These are phyloP conservation scores for Datnioides undecimradiatus DNA, from an alignment of 2,113 vertebrate genomes.

Conservation along the genomic window DNA sequence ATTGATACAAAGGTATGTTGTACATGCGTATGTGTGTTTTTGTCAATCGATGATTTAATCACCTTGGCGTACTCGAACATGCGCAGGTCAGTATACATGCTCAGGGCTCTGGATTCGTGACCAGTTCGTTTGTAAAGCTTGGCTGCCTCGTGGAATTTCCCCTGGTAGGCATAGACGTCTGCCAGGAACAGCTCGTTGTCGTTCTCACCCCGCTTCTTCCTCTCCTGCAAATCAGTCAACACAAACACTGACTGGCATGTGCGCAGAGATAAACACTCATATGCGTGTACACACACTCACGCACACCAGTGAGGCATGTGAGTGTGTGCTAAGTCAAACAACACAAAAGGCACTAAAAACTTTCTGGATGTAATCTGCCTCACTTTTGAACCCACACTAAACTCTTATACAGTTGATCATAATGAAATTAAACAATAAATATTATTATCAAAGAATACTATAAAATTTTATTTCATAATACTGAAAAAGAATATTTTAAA, in stretches of 20 bases:
- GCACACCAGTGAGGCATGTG: constrained; percentile 5
- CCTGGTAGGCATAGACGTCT: constrained; percentile 95
- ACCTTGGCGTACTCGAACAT: constrained; percentile 99
- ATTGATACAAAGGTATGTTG: constrained; percentile 32
- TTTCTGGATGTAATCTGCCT: neutral
- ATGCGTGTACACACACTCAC: constrained; percentile 18
- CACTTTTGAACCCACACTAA: constrained; percentile 5
- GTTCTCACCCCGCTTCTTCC: constrained; percentile 94
- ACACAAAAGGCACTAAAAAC: neutral
- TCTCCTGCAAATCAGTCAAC: constrained; percentile 88
- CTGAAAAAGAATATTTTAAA: constrained; percentile 26
- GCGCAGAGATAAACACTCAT: constrained; percentile 43
- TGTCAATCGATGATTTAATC: constrained; percentile 32
- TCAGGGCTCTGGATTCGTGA: constrained; percentile 87
- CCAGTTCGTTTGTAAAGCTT: constrained; percentile 92
- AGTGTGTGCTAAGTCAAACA: neutral
- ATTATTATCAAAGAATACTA: constrained; percentile 26
- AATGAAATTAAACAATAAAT: constrained; percentile 9
- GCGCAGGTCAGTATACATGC: constrained; percentile 96
- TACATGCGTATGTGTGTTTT: constrained; percentile 21
- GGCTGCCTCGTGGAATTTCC: constrained; percentile 95
- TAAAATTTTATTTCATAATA: constrained; percentile 53
- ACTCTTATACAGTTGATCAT: constrained; percentile 8
- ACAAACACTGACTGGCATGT: constrained; percentile 56
- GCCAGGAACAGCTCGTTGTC: constrained; percentile 94